Percentiles rank a stretch among this genome's conserved stretches.
phyloP scores from a whole-genome alignment of 2,797 vertebrate species.

The Pristis pectinata region DNA sequence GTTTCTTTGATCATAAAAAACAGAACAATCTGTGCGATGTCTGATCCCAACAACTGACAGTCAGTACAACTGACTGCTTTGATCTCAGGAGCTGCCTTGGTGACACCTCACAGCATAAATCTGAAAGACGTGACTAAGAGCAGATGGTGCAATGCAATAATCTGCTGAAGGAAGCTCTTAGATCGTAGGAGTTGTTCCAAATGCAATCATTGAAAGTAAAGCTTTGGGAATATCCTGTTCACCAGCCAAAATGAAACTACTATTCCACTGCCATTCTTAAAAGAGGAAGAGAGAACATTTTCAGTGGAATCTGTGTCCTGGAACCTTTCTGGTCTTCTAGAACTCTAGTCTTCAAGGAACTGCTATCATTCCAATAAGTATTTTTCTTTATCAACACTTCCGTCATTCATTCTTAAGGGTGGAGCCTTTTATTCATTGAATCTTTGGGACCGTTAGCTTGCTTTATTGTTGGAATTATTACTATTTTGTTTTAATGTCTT shows the following conservation, averaged over 20 bases:
- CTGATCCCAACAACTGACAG: background rate
- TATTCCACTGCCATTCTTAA: background rate
- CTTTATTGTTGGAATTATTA: no score
- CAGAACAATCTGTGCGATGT: conserved; percentile 29
- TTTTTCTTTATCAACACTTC: background rate
- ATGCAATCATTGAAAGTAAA: no score
- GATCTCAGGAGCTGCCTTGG: background rate
- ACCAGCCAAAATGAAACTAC: background rate
- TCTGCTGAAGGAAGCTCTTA: background rate
- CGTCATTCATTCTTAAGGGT: background rate
- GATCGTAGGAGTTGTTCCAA: no score
- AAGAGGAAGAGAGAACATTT: background rate
- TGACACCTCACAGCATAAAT: background rate
- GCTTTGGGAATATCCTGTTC: background rate
- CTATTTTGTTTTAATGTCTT: background rate
- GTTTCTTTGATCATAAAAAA: conserved; percentile 13
- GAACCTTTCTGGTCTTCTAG: background rate
- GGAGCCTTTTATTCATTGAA: background rate
- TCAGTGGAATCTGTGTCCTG: no score
- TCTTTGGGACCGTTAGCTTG: background rate
- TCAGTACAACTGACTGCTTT: background rate
- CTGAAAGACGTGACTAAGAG: conserved; percentile 10
- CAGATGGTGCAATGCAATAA: background rate
- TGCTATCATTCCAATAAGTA: background rate
- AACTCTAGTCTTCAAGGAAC: background rate